Percentiles rank a stretch among this genome's conserved stretches.
Conservation (phyloP, 2,113 vertebrate species). For the Heptranchias perlo region DNA sequence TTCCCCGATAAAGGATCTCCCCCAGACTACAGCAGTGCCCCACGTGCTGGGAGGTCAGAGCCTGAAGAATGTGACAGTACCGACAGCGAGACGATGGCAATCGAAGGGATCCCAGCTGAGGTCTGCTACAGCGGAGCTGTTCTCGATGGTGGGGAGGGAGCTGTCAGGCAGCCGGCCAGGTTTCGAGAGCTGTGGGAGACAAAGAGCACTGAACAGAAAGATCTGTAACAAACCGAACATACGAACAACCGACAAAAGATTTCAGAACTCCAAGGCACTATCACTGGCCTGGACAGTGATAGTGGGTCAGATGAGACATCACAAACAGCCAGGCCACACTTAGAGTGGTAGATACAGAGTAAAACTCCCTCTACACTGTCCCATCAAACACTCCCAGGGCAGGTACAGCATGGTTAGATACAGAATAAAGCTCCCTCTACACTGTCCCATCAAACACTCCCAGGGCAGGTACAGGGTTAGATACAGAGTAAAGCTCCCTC, state of each 20-base stretch:
- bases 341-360: background rate
- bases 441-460: background rate
- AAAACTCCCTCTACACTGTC: background rate
- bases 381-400: background rate
- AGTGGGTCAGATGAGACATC: background rate
- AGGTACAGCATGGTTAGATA: background rate
- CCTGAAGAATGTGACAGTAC: constrained; percentile 51
- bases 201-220: background rate
- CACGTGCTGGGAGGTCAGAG: no score
- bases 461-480: background rate
- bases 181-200: constrained; percentile 65
- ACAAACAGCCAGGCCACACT: background rate
- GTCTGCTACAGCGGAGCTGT: constrained; percentile 69
- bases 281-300: background rate
- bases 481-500: background rate
- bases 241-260: background rate
- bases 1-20: background rate
- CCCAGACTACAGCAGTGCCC: background rate
- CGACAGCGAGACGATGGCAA: constrained; percentile 66
- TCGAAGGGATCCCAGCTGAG: constrained; percentile 89
- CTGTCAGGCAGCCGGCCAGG: constrained; percentile 73
- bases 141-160: constrained; percentile 78
- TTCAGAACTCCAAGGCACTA: background rate
- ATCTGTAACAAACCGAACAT: background rate
- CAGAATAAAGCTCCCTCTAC: background rate